phyloP scores from a whole-genome alignment of 2,888 invertebrate species.

The Petrolisthes manimaculis region DNA sequence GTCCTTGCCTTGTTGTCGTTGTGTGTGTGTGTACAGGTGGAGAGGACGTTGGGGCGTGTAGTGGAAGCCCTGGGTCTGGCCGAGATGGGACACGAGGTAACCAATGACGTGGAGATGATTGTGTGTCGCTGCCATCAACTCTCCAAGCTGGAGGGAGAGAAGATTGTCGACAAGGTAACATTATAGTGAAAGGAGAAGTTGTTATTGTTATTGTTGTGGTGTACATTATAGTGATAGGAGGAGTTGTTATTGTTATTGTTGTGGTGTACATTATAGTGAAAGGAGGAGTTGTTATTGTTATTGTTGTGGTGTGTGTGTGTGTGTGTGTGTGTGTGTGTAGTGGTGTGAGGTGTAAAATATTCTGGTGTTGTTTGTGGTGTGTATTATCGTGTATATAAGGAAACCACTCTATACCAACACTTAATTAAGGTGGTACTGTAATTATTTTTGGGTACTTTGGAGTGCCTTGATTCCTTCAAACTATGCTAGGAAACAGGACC shows the following conservation, averaged over 20 bases:
- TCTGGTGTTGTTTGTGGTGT: too few species aligned
- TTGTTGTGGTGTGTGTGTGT: not conserved
- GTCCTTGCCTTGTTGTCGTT: not conserved
- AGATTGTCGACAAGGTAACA: constrained; percentile 84
- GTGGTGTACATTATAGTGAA: too few species aligned
- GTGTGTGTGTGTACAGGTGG: not conserved
- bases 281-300: not conserved
- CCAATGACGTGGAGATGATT: constrained; percentile 84
- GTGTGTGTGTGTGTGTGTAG: not conserved
- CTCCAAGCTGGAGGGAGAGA: constrained; percentile 83
- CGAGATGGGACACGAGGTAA: constrained; percentile 87
- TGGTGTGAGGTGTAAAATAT: too few species aligned
- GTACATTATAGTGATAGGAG: not conserved
- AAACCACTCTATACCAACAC: too few species aligned
- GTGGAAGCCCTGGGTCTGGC: constrained; percentile 85
- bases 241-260: too few species aligned
- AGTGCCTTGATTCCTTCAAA: too few species aligned
- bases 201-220: not conserved
- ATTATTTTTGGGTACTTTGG: too few species aligned
- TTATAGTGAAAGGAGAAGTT: not conserved
- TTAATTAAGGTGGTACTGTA: too few species aligned
- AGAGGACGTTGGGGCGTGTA: constrained; percentile 78
- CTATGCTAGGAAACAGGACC: too few species aligned
- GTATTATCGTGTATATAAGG: too few species aligned
- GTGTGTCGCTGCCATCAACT: constrained; percentile 88